phyloP scores from a whole-genome alignment of 2,888 invertebrate species.

The Drosophila mulleri region DNA sequence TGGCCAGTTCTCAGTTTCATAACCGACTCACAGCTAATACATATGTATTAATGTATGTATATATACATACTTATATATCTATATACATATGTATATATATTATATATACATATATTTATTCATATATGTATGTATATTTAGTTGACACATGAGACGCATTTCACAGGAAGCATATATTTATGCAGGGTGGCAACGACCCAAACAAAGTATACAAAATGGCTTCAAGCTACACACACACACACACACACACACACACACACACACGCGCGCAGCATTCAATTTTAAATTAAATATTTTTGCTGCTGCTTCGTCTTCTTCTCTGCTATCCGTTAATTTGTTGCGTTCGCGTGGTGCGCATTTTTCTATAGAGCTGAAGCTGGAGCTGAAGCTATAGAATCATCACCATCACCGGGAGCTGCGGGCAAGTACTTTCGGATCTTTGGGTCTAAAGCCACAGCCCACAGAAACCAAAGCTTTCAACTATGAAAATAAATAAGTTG shows the following conservation, averaged over 20 bases:
- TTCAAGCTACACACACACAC: conserved; percentile 1
- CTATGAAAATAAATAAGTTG: conserved; percentile 73
- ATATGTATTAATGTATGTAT: conserved; percentile 1
- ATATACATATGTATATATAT: not conserved
- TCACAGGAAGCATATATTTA: conserved; percentile 5
- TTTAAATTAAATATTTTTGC: conserved; percentile 70
- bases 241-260: not conserved
- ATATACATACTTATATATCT: not conserved
- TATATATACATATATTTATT: not conserved
- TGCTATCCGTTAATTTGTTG: conserved; percentile 38
- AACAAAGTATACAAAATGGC: conserved; percentile 12
- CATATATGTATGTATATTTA: conserved; percentile 3
- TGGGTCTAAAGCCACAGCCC: conserved; percentile 26
- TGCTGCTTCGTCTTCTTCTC: conserved; percentile 3
- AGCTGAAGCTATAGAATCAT: not conserved
- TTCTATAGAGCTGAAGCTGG: conserved; percentile 1
- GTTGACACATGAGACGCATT: conserved; percentile 23
- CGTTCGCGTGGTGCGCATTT: conserved; percentile 23
- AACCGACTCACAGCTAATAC: conserved; percentile 49
- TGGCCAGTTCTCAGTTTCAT: conserved; percentile 31
- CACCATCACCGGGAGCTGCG: conserved; percentile 1
- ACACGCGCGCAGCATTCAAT: conserved; percentile 30
- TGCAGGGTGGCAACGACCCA: conserved; percentile 32
- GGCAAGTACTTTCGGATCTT: not conserved
- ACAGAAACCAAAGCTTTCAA: conserved; percentile 47